These are phyloP conservation scores for Heliornis fulica DNA, from an alignment of 2,113 vertebrate genomes.

Conservation along the genomic window DNA sequence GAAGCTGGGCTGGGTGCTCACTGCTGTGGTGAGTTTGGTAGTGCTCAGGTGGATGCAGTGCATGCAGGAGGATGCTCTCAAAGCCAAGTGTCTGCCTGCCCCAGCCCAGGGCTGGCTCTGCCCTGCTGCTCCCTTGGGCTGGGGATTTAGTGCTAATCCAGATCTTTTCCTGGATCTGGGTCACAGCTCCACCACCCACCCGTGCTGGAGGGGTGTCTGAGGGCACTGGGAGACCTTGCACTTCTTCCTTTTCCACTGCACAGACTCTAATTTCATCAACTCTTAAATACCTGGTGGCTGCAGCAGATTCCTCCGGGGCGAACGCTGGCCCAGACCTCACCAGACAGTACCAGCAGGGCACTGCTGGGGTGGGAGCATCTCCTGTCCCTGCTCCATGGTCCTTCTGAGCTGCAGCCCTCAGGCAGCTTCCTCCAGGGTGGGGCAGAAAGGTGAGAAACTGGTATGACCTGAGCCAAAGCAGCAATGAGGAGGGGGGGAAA, in stretches of 20 bases:
- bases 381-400: rapidly evolving
- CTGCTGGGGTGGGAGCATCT: not conserved
- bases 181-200: rapidly evolving
- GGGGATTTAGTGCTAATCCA: not conserved
- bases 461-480: not conserved
- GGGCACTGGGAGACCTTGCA: not conserved
- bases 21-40: not conserved
- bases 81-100: not conserved
- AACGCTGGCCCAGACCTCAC: rapidly evolving
- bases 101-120: rapidly evolving
- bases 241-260: not conserved
- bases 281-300: not conserved
- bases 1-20: not conserved
- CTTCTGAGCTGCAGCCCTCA: not conserved
- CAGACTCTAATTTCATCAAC: not conserved
- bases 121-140: not conserved
- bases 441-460: not conserved
- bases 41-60: not conserved
- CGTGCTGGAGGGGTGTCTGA: rapidly evolving
- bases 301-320: not conserved
- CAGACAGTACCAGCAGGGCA: rapidly evolving
- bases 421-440: not conserved
- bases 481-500: rapidly evolving
- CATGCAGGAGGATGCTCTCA: not conserved
- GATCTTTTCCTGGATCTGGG: not conserved